These are phyloP conservation scores for Amphipyra berbera DNA, from an alignment of 2,888 invertebrate species.

Conservation along the genomic window DNA sequence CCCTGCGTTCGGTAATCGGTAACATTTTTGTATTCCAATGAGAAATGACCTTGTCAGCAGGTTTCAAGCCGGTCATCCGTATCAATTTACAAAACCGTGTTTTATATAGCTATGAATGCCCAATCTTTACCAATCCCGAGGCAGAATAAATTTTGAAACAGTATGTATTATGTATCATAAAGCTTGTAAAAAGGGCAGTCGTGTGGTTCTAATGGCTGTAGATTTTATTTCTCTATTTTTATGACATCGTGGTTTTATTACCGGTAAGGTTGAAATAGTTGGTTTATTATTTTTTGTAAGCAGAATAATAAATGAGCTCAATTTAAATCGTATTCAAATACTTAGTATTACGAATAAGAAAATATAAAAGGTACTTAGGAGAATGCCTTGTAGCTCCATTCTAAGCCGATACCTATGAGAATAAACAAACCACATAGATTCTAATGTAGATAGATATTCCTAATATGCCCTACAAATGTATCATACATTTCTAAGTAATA, in stretches of 20 bases:
- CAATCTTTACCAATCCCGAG: constrained; percentile 4
- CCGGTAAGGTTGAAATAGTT: constrained; percentile 5
- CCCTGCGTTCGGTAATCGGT: constrained; percentile 7
- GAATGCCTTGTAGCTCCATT: no score
- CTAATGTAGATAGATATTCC: no score
- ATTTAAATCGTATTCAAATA: constrained; percentile 2
- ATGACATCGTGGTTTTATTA: constrained; percentile 35
- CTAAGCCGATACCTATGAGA: no score
- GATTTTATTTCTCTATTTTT: constrained; percentile 48
- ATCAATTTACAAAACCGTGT: constrained; percentile 16
- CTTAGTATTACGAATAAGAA: background rate
- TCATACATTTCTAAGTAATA: no score
- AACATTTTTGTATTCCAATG: constrained; percentile 24
- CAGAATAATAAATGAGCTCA: constrained; percentile 3
- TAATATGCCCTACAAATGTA: no score
- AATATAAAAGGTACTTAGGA: no score
- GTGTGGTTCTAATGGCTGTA: constrained; percentile 62
- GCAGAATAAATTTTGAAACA: constrained; percentile 31
- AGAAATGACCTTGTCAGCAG: constrained; percentile 30
- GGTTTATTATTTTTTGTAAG: constrained; percentile 15
- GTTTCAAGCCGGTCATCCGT: constrained; percentile 16
- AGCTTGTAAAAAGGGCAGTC: constrained; percentile 34
- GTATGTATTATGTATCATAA: constrained; percentile 31
- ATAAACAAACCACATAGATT: no score
- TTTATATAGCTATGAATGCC: constrained; percentile 11